phyloP scores from a whole-genome alignment of 2,888 invertebrate genomes.

The Drosophila demipolita region DNA sequence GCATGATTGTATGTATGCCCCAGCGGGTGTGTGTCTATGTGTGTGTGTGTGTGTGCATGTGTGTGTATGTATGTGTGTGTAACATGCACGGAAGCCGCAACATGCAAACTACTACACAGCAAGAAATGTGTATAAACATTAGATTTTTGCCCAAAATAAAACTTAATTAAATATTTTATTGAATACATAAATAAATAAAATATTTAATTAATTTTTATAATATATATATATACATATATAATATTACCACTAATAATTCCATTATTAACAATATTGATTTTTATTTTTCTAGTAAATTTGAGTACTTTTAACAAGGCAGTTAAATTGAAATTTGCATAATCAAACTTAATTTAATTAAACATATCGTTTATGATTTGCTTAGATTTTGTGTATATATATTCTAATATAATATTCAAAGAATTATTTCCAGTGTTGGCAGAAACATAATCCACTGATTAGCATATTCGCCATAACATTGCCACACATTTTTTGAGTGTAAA shows the following conservation, averaged over 20 bases:
- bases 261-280: background rate
- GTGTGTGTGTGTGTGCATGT: slow-evolving; percentile 14
- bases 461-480: background rate
- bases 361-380: background rate
- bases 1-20: slow-evolving; percentile 19
- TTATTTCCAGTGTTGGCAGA: background rate
- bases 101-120: slow-evolving; percentile 66
- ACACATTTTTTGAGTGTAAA: background rate
- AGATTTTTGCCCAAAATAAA: no score
- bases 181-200: no score
- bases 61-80: slow-evolving; percentile 16
- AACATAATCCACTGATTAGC: background rate
- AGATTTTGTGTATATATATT: background rate
- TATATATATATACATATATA: no score
- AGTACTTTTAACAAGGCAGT: background rate
- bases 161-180: no score
- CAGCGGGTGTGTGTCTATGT: slow-evolving; percentile 12
- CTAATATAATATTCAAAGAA: background rate
- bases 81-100: slow-evolving; percentile 68
- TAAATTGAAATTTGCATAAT: background rate
- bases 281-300: background rate
- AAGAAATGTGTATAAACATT: background rate
- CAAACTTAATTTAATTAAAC: background rate
- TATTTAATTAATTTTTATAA: no score
- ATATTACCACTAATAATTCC: background rate